Evolutionary conservation across 2,797 vertebrate species (phyloP).

Genomic region (Leptodactylus fallax): DNA sequence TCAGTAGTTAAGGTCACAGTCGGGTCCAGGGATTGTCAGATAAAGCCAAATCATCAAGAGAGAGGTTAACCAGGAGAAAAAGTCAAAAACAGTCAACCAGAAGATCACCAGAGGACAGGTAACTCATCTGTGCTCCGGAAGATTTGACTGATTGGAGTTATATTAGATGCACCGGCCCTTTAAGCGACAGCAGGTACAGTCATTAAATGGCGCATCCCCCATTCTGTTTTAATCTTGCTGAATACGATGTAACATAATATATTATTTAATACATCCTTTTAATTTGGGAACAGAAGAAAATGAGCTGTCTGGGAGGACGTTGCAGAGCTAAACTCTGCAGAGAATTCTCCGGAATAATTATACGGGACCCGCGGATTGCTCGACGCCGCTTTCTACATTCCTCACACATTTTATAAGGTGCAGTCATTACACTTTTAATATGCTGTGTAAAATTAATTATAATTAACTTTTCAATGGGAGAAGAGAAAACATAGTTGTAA

Average conservation of each 20-base stretch:
- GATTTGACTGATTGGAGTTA: too few relatives aligned
- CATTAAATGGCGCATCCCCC: slow-evolving; percentile 15
- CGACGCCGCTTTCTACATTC: neutral
- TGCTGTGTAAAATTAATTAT: slow-evolving; percentile 34
- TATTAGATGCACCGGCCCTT: neutral
- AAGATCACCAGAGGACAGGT: neutral
- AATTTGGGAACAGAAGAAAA: slow-evolving; percentile 49
- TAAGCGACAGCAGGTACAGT: slow-evolving; percentile 9
- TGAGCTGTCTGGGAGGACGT: slow-evolving; percentile 35
- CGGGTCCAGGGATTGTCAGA: too few relatives aligned
- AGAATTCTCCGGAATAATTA: slow-evolving; percentile 41
- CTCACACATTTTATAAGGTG: slow-evolving; percentile 28
- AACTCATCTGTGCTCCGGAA: too few relatives aligned
- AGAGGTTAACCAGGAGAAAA: too few relatives aligned
- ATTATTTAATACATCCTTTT: slow-evolving; percentile 51
- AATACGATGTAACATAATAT: slow-evolving; percentile 31
- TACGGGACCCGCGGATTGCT: neutral
- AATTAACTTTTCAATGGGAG: slow-evolving; percentile 37
- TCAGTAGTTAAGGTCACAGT: too few relatives aligned
- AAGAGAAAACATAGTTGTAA: slow-evolving; percentile 3
- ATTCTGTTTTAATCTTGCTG: slow-evolving; percentile 35
- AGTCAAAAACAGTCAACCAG: too few relatives aligned
- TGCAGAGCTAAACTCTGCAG: slow-evolving; percentile 26
- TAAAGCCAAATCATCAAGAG: too few relatives aligned
- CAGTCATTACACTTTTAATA: slow-evolving; percentile 35